phyloP scores from a whole-genome alignment of 2,797 vertebrate species.

The Gephyroberyx darwinii region DNA sequence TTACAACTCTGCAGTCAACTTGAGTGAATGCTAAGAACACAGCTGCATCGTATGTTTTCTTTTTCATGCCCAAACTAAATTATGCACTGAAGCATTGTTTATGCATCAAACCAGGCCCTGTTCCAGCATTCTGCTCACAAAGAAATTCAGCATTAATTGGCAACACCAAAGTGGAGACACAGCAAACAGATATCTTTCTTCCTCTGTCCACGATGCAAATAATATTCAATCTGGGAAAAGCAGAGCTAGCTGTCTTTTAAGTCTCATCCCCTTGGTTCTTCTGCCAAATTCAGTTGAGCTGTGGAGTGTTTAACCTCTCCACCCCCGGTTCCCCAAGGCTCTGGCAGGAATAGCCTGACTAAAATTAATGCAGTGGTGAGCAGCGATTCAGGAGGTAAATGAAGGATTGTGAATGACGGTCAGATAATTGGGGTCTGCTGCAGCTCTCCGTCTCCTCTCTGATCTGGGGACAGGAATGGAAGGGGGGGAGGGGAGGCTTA shows the following conservation, averaged over 20 bases:
- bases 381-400: conserved; percentile 69
- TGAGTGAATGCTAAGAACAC: conserved; percentile 66
- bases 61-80: conserved; percentile 70
- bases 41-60: conserved; percentile 60
- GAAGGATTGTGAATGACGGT: conserved; percentile 76
- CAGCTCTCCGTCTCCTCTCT: conserved; percentile 59
- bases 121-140: conserved; percentile 74
- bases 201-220: conserved; percentile 64
- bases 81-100: conserved; percentile 79
- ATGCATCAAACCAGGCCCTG: conserved; percentile 75
- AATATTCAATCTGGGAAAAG: conserved; percentile 38
- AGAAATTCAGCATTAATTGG: conserved; percentile 80
- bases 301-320: conserved; percentile 79
- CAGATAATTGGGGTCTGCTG: conserved; percentile 78
- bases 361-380: conserved; percentile 71
- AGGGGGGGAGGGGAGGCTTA: conserved; percentile 61
- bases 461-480: conserved; percentile 63
- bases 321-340: conserved; percentile 64
- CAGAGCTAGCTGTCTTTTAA: conserved; percentile 60
- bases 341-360: conserved; percentile 65
- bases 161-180: conserved; percentile 69
- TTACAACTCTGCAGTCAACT: conserved; percentile 57
- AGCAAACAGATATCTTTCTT: conserved; percentile 65
- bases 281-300: conserved; percentile 71
- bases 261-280: conserved; percentile 60